These are phyloP conservation scores for Oxygymnocypris stewartii DNA, from an alignment of 2,113 vertebrate genomes.

Conservation along the genomic window DNA sequence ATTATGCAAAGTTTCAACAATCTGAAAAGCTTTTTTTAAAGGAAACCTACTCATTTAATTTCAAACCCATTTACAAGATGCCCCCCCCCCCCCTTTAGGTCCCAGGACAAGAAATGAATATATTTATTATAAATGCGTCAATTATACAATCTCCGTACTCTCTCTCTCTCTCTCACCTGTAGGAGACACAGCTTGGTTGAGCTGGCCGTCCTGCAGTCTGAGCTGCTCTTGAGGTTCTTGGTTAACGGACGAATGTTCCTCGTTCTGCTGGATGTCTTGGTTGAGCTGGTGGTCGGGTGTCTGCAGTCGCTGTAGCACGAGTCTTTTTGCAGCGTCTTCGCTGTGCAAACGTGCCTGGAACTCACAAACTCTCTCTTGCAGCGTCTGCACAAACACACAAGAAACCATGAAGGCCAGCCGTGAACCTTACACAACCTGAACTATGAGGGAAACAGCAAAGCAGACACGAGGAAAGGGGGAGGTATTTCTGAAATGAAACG, in stretches of 20 bases:
- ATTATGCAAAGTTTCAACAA: neutral
- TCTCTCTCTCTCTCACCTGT: slow-evolving; percentile 38
- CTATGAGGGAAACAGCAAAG: neutral
- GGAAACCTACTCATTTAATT: too few species aligned
- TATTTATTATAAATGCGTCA: too few species aligned
- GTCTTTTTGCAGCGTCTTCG: slow-evolving; percentile 67
- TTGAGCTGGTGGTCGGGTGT: neutral
- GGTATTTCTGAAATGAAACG: neutral
- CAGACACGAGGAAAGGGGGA: neutral
- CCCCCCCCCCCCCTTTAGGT: too few species aligned
- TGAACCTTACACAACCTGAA: neutral
- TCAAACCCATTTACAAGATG: too few species aligned
- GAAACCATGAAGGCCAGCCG: neutral
- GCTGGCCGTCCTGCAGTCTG: slow-evolving; percentile 51
- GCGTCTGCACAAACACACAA: slow-evolving; percentile 65
- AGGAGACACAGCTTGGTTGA: slow-evolving; percentile 23
- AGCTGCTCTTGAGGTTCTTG: slow-evolving; percentile 40
- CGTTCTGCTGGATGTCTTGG: slow-evolving; percentile 60
- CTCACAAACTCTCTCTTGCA: slow-evolving; percentile 74
- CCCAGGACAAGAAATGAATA: too few species aligned
- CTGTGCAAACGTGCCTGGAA: slow-evolving; percentile 73
- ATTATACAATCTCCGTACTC: too few species aligned
- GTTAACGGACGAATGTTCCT: slow-evolving; percentile 15
- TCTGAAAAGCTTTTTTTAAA: neutral
- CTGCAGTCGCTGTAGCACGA: too few species aligned